Evolutionary conservation across 92 coral and sea anemone species (phyloP).

Genomic region (Meandrina meandrites): DNA sequence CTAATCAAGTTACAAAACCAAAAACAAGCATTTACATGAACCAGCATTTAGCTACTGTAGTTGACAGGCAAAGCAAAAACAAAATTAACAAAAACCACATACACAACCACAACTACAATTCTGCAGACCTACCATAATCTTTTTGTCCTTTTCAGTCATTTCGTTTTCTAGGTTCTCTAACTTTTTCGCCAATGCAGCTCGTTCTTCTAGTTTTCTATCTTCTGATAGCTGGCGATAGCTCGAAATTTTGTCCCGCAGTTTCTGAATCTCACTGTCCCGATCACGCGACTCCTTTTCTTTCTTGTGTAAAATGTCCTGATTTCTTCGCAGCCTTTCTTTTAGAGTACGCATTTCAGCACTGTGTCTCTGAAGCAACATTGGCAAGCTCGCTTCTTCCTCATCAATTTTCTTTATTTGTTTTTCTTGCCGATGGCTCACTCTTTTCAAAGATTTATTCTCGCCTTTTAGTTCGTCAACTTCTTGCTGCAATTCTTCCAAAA

Average conservation of each 20-base stretch:
- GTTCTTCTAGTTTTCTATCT: slow-evolving; percentile 76
- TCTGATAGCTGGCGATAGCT: slow-evolving; percentile 71
- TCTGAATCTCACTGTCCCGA: slow-evolving; percentile 73
- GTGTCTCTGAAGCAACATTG: slow-evolving; percentile 80
- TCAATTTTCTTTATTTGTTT: slow-evolving; percentile 78
- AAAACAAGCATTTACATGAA: too few species aligned
- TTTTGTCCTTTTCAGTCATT: slow-evolving; percentile 71
- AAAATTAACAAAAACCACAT: too few species aligned
- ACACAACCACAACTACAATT: too few species aligned
- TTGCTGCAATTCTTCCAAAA: slow-evolving; percentile 82
- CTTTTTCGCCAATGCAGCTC: slow-evolving; percentile 76
- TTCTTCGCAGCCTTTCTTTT: slow-evolving; percentile 72
- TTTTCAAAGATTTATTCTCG: slow-evolving; percentile 83
- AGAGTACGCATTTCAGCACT: slow-evolving; percentile 87
- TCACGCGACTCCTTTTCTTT: slow-evolving; percentile 81
- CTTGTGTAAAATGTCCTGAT: slow-evolving; percentile 62
- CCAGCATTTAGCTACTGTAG: too few species aligned
- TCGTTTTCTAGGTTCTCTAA: slow-evolving; percentile 63
- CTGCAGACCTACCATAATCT: slow-evolving; percentile 65
- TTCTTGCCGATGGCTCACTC: slow-evolving; percentile 82
- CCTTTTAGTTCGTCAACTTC: slow-evolving; percentile 72
- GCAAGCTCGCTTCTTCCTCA: slow-evolving; percentile 82
- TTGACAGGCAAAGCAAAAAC: too few species aligned
- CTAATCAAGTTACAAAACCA: too few species aligned
- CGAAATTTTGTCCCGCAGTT: slow-evolving; percentile 75